Base-by-base conservation (phyloP, 1,140 invertebrate genomes). In the Caenorhabditis tropicalis region DNA sequence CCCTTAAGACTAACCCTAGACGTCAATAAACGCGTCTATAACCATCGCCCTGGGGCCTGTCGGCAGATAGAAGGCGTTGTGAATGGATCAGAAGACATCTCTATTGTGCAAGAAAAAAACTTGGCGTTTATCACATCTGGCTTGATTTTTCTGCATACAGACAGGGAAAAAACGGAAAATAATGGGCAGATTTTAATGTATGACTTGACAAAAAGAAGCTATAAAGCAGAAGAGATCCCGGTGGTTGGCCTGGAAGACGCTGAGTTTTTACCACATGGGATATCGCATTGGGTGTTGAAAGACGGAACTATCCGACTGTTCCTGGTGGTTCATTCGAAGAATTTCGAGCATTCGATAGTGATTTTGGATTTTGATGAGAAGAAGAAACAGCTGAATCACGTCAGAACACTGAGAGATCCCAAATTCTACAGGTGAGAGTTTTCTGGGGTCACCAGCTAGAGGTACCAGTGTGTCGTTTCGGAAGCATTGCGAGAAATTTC, bases 81-180 rank as follows among this genome's bases (percentile, higher is more conserved):
- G 15, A 79, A 85, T 29, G 83, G 83, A 12, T 70, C 83, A 15
- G 83, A 85, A 24, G 83, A 85, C 31, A 60, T 85, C 27, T 49
- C 48, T 49, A 19, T 85, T 12, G 43, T 81, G 15, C 29, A 56
- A 10, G 24, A 27, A 21, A 36, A 81, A 21, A 56, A 74, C 19
- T 9, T 85, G 9, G 83, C 79, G 5, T 85, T 85, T 31, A 49
- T 85, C 24, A 85, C 83, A 24, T 85, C 83, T 21, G 83, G 83
- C 33, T 12, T 85, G 10, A n/a, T 80, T 39, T 85, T 84, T 51
- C 51, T 85, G 7, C n/a, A 51, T 19, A 12, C 33, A 10, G n/a
- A 39, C 19, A 1, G 21, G 7, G 7, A 70, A 19, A 27, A 84
- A 27, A 65, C 48, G 39, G 53, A 79, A 10, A 56, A 56, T 56